Percentiles rank a stretch among this genome's conserved stretches.
These are phyloP conservation scores for Conomelus anceps DNA, from an alignment of 2,888 invertebrate genomes.

Conservation along the genomic window DNA sequence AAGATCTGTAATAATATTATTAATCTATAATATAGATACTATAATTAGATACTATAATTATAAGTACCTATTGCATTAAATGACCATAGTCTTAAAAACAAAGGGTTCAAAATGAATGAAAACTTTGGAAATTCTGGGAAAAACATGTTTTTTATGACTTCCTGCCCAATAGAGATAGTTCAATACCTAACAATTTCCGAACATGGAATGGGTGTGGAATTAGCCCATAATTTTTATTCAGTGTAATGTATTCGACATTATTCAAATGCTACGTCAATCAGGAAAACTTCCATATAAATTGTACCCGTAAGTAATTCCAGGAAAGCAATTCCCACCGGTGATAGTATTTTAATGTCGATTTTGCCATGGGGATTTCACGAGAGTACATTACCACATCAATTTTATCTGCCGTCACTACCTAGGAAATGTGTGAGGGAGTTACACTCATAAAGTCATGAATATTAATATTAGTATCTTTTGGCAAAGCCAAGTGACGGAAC, in stretches of 20 bases:
- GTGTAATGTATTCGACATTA: background rate
- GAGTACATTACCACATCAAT: background rate
- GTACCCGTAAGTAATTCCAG: background rate
- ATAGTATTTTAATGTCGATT: background rate
- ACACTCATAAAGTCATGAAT: background rate
- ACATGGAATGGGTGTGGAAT: background rate
- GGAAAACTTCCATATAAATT: background rate
- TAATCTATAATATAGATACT: no score
- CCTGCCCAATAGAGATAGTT: background rate
- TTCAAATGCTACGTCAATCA: background rate
- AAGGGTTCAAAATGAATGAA: no score
- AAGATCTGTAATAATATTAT: no score
- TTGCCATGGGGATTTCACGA: background rate
- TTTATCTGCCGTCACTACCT: background rate
- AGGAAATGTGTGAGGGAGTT: background rate
- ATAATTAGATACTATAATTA: no score
- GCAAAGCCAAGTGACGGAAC: background rate
- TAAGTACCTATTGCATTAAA: no score
- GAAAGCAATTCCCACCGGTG: background rate
- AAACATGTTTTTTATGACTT: background rate
- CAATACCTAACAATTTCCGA: background rate
- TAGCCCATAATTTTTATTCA: background rate
- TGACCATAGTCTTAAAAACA: no score
- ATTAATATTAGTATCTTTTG: background rate
- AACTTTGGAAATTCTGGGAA: background rate